phyloP scores from a whole-genome alignment of 2,888 invertebrate species.

The Xiphydria camelus region DNA sequence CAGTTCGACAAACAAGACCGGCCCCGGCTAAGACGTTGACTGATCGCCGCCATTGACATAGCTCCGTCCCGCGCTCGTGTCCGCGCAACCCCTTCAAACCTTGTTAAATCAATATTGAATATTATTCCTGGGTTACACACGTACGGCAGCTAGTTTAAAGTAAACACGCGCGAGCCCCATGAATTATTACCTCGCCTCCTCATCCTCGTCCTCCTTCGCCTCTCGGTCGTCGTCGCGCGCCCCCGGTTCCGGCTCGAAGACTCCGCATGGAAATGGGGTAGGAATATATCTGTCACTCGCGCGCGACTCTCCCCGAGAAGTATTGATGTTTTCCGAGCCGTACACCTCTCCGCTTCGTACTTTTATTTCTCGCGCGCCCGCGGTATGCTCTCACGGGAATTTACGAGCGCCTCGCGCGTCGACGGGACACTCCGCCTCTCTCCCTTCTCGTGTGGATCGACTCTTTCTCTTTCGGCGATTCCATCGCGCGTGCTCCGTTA shows the following conservation, averaged over 20 bases:
- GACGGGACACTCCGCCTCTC: slow-evolving; percentile 23
- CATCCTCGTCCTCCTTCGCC: too few species aligned
- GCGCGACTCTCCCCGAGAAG: slow-evolving; percentile 10
- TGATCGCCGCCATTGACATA: neutral
- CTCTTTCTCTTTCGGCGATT: too few species aligned
- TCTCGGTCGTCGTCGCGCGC: slow-evolving; percentile 3
- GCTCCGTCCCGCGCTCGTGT: slow-evolving; percentile 11
- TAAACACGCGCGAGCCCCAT: slow-evolving; percentile 29
- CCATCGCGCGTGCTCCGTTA: too few species aligned
- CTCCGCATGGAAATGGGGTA: slow-evolving; percentile 2
- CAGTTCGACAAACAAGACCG: neutral
- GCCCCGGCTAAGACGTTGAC: slow-evolving; percentile 1
- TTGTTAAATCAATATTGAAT: slow-evolving; percentile 40
- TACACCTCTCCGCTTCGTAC: slow-evolving; percentile 15
- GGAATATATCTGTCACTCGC: slow-evolving; percentile 22
- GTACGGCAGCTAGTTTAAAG: slow-evolving; percentile 28
- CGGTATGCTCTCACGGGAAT: slow-evolving; percentile 15
- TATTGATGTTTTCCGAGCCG: slow-evolving; percentile 20
- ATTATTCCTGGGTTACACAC: slow-evolving; percentile 32
- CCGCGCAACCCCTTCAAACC: slow-evolving; percentile 29
- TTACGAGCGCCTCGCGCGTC: slow-evolving; percentile 17
- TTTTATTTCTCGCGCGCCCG: slow-evolving; percentile 5
- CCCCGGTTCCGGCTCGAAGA: slow-evolving; percentile 4
- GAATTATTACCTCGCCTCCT: slow-evolving; percentile 25
- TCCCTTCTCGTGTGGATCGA: too few species aligned